phyloP scores from a whole-genome alignment of 2,888 invertebrate species.

The Caenorhabditis sinica region DNA sequence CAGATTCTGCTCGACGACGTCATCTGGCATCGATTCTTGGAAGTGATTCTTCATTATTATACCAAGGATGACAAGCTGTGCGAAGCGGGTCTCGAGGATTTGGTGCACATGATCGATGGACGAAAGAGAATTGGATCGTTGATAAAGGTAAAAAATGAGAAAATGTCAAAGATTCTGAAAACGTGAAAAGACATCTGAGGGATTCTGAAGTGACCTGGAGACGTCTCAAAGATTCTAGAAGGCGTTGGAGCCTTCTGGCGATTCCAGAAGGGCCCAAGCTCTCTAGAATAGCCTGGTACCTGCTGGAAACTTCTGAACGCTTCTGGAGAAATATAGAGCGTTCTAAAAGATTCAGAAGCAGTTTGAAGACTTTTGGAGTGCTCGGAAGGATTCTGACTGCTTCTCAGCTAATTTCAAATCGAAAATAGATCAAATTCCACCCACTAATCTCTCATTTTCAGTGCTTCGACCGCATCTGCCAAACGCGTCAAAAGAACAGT shows the following conservation, averaged over 20 bases:
- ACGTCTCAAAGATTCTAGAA: background rate
- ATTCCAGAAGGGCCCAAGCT: no score
- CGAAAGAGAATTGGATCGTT: constrained; percentile 68
- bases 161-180: constrained; percentile 13
- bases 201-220: background rate
- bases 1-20: constrained; percentile 64
- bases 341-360: constrained; percentile 7
- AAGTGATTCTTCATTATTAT: constrained; percentile 64
- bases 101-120: constrained; percentile 71
- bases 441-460: constrained; percentile 9
- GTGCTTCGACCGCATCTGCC: constrained; percentile 66
- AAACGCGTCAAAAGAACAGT: constrained; percentile 57
- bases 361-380: no score
- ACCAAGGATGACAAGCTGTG: constrained; percentile 60
- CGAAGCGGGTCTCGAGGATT: constrained; percentile 68
- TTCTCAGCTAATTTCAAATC: background rate
- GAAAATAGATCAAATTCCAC: no score
- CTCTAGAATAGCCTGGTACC: no score
- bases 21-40: constrained; percentile 65
- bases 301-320: no score
- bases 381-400: background rate
- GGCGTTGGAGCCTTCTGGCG: no score
- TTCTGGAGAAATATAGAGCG: no score
- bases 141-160: constrained; percentile 24
- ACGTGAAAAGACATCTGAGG: background rate